Percentiles rank a stretch among this genome's conserved stretches.
These are phyloP conservation scores for Thymallus thymallus DNA, from an alignment of 2,113 vertebrate genomes.

Conservation along the genomic window DNA sequence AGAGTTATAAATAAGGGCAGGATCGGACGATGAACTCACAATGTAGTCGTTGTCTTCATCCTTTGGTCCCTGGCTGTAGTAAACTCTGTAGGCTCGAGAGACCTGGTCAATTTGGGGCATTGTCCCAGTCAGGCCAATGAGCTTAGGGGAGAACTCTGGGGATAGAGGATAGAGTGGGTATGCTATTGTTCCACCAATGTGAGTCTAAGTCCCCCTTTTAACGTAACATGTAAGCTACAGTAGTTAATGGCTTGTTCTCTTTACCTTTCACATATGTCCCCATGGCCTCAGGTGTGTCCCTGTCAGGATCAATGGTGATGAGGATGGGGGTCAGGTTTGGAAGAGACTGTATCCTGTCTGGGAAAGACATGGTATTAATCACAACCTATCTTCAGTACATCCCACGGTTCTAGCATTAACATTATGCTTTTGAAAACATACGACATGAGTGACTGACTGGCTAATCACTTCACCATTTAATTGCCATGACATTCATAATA, in stretches of 20 bases:
- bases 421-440: no score
- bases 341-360: constrained; percentile 83
- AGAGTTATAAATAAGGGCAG: background rate
- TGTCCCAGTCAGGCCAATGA: constrained; percentile 89
- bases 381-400: background rate
- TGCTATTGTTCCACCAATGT: background rate
- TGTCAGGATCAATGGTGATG: constrained; percentile 93
- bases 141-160: constrained; percentile 92
- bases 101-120: constrained; percentile 79
- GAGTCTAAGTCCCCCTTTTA: background rate
- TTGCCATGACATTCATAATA: background rate
- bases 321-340: constrained; percentile 88
- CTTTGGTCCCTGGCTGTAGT: constrained; percentile 94
- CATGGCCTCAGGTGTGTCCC: constrained; percentile 86
- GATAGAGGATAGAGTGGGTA: background rate
- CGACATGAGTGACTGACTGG: no score
- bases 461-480: no score
- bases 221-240: background rate
- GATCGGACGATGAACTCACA: constrained; percentile 75
- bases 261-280: constrained; percentile 89
- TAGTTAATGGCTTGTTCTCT: background rate
- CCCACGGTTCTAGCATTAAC: no score
- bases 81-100: constrained; percentile 88
- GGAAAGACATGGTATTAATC: background rate
- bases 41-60: constrained; percentile 97